Percentiles rank a stretch among this genome's conserved stretches.
phyloP scores from a whole-genome alignment of 1,140 invertebrate genomes.

The Elymnias hypermnestra region DNA sequence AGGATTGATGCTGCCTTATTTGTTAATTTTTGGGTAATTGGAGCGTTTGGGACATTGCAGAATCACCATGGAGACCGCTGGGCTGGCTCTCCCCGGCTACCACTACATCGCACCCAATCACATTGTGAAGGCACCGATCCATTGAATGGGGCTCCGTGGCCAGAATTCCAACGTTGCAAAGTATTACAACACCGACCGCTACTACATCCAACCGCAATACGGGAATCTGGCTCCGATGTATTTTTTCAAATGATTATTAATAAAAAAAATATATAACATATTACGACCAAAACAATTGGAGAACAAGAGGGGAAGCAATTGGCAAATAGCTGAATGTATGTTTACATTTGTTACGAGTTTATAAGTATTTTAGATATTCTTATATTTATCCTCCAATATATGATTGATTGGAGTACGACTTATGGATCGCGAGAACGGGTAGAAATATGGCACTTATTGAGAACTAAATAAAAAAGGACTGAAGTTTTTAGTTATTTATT shows the following conservation, averaged over 20 bases:
- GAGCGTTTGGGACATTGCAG: constrained; percentile 72
- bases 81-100: constrained; percentile 91
- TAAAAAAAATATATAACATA: constrained; percentile 29
- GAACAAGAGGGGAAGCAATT: constrained; percentile 43
- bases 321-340: constrained; percentile 65
- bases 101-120: constrained; percentile 94
- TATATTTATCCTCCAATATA: constrained; percentile 75
- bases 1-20: no score
- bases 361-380: constrained; percentile 78
- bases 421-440: constrained; percentile 20
- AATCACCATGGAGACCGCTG: constrained; percentile 95
- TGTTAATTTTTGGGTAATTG: no score
- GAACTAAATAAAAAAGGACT: constrained; percentile 42
- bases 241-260: constrained; percentile 61
- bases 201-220: constrained; percentile 40
- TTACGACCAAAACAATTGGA: constrained; percentile 40
- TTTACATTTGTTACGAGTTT: constrained; percentile 76
- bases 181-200: constrained; percentile 34
- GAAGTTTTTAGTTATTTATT: constrained; percentile 47
- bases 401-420: constrained; percentile 47
- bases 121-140: constrained; percentile 93
- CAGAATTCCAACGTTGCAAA: constrained; percentile 41
- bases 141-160: constrained; percentile 79
- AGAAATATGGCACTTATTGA: constrained; percentile 23
- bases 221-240: constrained; percentile 55